Evolutionary conservation across 2,113 vertebrate genomes (phyloP).

Genomic region (Pedetes capensis): DNA sequence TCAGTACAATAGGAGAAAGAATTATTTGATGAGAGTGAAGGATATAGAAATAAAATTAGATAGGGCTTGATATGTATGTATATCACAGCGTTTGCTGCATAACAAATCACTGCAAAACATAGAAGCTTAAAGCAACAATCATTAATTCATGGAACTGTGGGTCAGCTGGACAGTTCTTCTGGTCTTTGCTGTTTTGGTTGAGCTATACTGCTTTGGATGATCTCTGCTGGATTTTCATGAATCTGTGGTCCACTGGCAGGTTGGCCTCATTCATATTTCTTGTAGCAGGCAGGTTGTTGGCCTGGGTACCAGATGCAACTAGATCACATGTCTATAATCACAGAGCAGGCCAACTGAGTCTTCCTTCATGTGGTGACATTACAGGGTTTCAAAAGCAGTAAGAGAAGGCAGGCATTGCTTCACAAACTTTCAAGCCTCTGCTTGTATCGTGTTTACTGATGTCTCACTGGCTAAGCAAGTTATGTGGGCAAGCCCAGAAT

Average conservation of each 20-base stretch:
- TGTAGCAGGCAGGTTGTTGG: background rate
- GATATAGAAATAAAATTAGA: background rate
- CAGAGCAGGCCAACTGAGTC: background rate
- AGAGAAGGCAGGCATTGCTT: background rate
- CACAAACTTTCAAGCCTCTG: background rate
- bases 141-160: background rate
- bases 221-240: background rate
- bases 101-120: background rate
- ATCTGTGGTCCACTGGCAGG: background rate
- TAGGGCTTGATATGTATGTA: background rate
- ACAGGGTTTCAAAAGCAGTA: background rate
- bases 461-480: background rate
- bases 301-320: background rate
- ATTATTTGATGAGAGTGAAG: background rate
- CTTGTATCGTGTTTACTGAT: background rate
- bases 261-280: background rate
- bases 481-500: background rate
- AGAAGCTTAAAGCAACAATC: background rate
- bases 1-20: background rate
- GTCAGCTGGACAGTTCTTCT: background rate
- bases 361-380: background rate
- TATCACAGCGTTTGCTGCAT: background rate
- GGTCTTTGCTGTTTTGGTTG: background rate
- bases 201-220: background rate
- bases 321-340: background rate